A percentile compares a stretch with the other conserved stretches of the same genome.
These are phyloP conservation scores for Odontesthes bonariensis DNA, from an alignment of 2,113 vertebrate genomes.

Conservation along the genomic window DNA sequence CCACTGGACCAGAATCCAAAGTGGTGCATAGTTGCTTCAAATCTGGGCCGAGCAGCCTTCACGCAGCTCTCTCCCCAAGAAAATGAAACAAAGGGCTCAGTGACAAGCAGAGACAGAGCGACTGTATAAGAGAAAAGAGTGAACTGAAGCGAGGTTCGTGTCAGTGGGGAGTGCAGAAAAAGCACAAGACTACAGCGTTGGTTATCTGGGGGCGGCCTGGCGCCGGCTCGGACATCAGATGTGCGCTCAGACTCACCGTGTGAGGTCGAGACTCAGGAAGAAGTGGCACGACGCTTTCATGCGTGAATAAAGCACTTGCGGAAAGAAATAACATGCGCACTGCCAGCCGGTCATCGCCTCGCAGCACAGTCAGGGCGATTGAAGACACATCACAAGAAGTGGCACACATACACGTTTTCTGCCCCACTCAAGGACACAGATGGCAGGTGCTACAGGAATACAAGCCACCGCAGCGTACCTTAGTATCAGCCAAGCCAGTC, in stretches of 20 bases:
- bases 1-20: slow-evolving; percentile 10
- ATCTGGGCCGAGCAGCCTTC: slow-evolving; percentile 56
- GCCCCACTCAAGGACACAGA: slow-evolving; percentile 73
- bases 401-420: slow-evolving; percentile 7
- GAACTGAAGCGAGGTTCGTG: slow-evolving; percentile 40
- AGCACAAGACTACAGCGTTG: slow-evolving; percentile 53
- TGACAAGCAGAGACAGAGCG: slow-evolving; percentile 53
- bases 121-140: slow-evolving; percentile 36
- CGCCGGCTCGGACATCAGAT: slow-evolving; percentile 18
- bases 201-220: slow-evolving; percentile 11
- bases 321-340: slow-evolving; percentile 7
- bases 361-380: slow-evolving; percentile 47
- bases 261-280: slow-evolving; percentile 24
- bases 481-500: slow-evolving; percentile 60
- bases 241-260: slow-evolving; percentile 18
- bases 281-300: slow-evolving; percentile 4
- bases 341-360: slow-evolving; percentile 59
- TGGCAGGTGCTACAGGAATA: slow-evolving; percentile 75
- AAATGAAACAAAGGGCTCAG: slow-evolving; percentile 62
- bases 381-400: slow-evolving; percentile 60
- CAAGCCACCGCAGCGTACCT: slow-evolving; percentile 70
- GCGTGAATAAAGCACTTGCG: not conserved
- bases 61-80: slow-evolving; percentile 37
- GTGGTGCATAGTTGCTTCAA: slow-evolving; percentile 37
- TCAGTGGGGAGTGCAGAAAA: slow-evolving; percentile 57